Percentiles rank a stretch among this genome's conserved stretches.
Conservation (phyloP, 1,140 invertebrate species). For the Tachypleus tridentatus region DNA sequence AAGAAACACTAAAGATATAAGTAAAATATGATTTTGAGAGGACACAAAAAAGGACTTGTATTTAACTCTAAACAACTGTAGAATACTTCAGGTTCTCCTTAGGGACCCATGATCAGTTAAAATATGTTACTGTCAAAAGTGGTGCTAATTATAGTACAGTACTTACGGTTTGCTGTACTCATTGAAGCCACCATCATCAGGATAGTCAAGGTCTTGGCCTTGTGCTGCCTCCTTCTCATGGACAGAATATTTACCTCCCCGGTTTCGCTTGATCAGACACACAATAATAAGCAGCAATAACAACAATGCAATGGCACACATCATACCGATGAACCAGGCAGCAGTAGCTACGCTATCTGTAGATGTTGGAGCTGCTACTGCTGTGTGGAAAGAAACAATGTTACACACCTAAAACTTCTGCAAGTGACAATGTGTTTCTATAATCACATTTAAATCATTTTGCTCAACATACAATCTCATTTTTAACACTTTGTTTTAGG, state of each 20-base stretch:
- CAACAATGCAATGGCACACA: constrained; percentile 85
- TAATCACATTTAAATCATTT: not conserved
- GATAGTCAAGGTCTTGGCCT: constrained; percentile 68
- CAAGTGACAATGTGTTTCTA: not conserved
- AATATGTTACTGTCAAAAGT: not conserved
- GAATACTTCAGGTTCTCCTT: not conserved
- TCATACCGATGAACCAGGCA: constrained; percentile 93
- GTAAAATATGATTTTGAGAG: too few relatives aligned
- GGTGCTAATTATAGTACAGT: constrained; percentile 14
- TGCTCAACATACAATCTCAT: not conserved
- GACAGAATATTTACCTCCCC: constrained; percentile 89
- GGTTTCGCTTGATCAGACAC: constrained; percentile 81
- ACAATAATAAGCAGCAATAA: constrained; percentile 85
- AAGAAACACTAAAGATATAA: not conserved
- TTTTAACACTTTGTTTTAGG: not conserved
- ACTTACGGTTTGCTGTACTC: constrained; percentile 88
- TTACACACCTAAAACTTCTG: not conserved
- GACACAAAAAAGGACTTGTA: constrained; percentile 1
- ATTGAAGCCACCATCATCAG: constrained; percentile 74
- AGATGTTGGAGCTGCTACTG: constrained; percentile 14
- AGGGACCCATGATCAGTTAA: not conserved
- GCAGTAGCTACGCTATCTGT: constrained; percentile 60
- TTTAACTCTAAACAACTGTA: not conserved
- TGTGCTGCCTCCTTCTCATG: constrained; percentile 87
- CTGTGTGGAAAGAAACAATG: not conserved